Conservation (phyloP, 2,888 invertebrate genomes). For the Lycaena phlaeas region DNA sequence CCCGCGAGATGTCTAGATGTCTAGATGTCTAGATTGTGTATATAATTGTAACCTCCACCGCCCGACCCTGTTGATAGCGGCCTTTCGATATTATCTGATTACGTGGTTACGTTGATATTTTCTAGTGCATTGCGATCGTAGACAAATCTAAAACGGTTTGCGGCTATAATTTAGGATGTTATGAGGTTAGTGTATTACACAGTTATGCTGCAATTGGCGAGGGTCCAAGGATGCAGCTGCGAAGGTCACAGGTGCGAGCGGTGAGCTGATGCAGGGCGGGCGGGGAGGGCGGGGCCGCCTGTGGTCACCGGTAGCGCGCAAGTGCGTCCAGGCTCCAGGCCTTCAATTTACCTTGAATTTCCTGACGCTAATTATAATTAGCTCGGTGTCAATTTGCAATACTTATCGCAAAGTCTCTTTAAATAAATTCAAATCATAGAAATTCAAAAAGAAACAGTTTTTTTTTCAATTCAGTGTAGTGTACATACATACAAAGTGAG, state of each 20-base stretch:
- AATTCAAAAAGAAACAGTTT: no score
- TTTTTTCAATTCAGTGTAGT: no score
- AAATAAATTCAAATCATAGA: no score
- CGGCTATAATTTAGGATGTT: slow-evolving; percentile 25
- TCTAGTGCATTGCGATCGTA: not conserved
- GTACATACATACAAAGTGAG: no score
- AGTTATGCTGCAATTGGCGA: slow-evolving; percentile 40
- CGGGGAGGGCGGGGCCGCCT: slow-evolving; percentile 18
- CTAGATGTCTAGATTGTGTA: not conserved
- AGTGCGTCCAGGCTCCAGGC: slow-evolving; percentile 42
- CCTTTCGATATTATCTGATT: no score
- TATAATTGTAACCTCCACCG: not conserved
- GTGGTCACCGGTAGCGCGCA: slow-evolving; percentile 45
- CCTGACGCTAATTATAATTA: not conserved
- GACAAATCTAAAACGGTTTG: slow-evolving; percentile 14
- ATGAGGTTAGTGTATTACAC: slow-evolving; percentile 21
- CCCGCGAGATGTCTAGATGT: not conserved
- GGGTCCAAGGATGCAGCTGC: slow-evolving; percentile 54
- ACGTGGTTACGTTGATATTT: not conserved
- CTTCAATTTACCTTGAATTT: not conserved
- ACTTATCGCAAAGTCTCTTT: no score
- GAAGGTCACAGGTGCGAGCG: slow-evolving; percentile 42
- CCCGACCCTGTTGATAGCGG: slow-evolving; percentile 5
- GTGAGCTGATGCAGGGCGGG: slow-evolving; percentile 16
- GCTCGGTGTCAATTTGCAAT: no score